phyloP scores from a whole-genome alignment of 2,888 invertebrate genomes.

The Nephrocerus scutellatus region DNA sequence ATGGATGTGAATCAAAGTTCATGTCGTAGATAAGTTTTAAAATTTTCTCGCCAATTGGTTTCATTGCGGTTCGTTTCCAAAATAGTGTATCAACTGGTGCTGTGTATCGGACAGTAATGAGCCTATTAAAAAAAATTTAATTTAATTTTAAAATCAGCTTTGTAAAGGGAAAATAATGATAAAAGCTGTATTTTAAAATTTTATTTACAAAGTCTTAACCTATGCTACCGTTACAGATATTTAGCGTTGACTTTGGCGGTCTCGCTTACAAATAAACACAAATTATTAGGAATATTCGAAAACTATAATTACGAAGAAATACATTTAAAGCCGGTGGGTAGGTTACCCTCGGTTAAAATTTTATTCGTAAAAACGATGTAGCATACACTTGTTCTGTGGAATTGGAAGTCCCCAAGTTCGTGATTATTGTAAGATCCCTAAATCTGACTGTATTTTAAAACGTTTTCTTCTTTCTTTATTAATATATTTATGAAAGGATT shows the following conservation, averaged over 20 bases:
- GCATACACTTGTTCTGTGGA: too few relatives aligned
- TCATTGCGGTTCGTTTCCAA: slow-evolving; percentile 56
- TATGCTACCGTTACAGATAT: neutral
- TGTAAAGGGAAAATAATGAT: neutral
- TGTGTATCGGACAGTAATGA: slow-evolving; percentile 65
- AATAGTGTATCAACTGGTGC: slow-evolving; percentile 62
- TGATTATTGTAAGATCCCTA: too few relatives aligned
- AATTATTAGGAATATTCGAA: neutral
- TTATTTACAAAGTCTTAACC: neutral
- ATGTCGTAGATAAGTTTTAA: slow-evolving; percentile 60
- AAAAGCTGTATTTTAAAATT: neutral
- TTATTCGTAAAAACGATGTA: too few relatives aligned
- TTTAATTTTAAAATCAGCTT: neutral
- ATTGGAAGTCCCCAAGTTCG: too few relatives aligned
- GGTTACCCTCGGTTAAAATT: too few relatives aligned
- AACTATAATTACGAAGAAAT: neutral
- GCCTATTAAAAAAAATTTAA: slow-evolving; percentile 45
- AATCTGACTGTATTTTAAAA: too few relatives aligned
- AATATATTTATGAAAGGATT: too few relatives aligned
- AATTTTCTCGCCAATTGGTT: slow-evolving; percentile 57
- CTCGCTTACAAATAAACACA: neutral
- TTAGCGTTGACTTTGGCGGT: too few relatives aligned
- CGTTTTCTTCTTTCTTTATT: too few relatives aligned
- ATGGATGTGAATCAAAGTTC: slow-evolving; percentile 62
- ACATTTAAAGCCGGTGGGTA: too few relatives aligned